Evolutionary conservation across 2,888 invertebrate genomes (phyloP).

Genomic region (Ernsta delagoae): DNA sequence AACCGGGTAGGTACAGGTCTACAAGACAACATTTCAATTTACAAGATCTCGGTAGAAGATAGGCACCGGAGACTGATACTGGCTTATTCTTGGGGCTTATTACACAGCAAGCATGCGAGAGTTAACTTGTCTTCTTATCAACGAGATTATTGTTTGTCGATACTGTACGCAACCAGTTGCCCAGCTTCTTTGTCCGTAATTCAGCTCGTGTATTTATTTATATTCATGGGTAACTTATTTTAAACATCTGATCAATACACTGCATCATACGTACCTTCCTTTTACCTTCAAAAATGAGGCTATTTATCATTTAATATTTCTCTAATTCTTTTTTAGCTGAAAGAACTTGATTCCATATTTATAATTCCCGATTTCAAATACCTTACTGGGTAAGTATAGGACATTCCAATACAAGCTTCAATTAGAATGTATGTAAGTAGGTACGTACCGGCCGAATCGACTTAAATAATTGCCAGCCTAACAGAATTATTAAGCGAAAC

Average conservation of each 20-base stretch:
- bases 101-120: constrained; percentile 70
- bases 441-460: too few relatives aligned
- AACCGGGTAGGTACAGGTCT: constrained; percentile 54
- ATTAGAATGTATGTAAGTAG: constrained; percentile 36
- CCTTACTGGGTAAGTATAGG: too few relatives aligned
- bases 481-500: constrained; percentile 40
- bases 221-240: constrained; percentile 13
- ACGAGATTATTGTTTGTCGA: constrained; percentile 74
- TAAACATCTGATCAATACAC: constrained; percentile 10
- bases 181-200: constrained; percentile 41
- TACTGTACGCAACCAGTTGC: constrained; percentile 61
- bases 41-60: constrained; percentile 75
- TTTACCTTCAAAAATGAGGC: background rate
- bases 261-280: too few relatives aligned
- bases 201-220: constrained; percentile 30
- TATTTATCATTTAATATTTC: background rate
- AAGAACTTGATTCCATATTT: background rate
- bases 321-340: background rate
- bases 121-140: constrained; percentile 82
- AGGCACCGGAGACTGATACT: constrained; percentile 69
- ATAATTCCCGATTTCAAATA: constrained; percentile 17
- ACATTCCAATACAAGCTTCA: constrained; percentile 28
- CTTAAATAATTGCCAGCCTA: constrained; percentile 41
- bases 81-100: constrained; percentile 71
- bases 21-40: constrained; percentile 79